Conservation (phyloP, 1,140 invertebrate genomes). For the Zelostemma sp. region DNA sequence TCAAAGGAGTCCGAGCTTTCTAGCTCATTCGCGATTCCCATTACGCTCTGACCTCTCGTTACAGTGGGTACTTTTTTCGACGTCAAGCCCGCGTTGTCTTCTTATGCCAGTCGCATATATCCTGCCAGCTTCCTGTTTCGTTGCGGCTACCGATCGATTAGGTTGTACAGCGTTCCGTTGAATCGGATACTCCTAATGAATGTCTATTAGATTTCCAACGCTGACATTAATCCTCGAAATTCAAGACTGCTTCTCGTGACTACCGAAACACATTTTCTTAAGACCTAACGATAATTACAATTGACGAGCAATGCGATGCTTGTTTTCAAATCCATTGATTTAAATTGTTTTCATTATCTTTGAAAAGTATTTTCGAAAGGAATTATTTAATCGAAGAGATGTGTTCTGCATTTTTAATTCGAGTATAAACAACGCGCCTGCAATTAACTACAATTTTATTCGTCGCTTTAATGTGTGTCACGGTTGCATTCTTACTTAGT, state of each 20-base stretch:
- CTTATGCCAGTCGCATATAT: conserved; percentile 47
- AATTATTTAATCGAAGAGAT: too few relatives aligned
- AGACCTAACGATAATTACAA: too few relatives aligned
- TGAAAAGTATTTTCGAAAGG: too few relatives aligned
- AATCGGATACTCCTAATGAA: conserved; percentile 6
- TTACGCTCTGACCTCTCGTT: conserved; percentile 50
- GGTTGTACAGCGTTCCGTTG: conserved; percentile 28
- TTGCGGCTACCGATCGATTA: conserved; percentile 47
- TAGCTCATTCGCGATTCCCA: conserved; percentile 30
- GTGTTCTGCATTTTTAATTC: too few relatives aligned
- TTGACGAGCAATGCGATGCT: too few relatives aligned
- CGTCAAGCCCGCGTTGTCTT: conserved; percentile 37
- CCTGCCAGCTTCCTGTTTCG: conserved; percentile 50
- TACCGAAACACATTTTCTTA: too few relatives aligned
- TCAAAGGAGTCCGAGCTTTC: conserved; percentile 8
- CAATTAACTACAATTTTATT: not conserved
- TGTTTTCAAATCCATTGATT: too few relatives aligned
- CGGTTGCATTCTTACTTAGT: not conserved
- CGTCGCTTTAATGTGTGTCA: not conserved
- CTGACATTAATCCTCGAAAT: not conserved
- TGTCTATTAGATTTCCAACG: conserved; percentile 4
- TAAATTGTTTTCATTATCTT: too few relatives aligned
- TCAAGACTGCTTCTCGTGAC: too few relatives aligned
- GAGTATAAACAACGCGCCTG: too few relatives aligned
- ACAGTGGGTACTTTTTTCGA: conserved; percentile 39